A percentile compares a stretch with the other conserved stretches of the same genome.
phyloP scores from a whole-genome alignment of 1,140 invertebrate genomes.

The Episyrphus balteatus region DNA sequence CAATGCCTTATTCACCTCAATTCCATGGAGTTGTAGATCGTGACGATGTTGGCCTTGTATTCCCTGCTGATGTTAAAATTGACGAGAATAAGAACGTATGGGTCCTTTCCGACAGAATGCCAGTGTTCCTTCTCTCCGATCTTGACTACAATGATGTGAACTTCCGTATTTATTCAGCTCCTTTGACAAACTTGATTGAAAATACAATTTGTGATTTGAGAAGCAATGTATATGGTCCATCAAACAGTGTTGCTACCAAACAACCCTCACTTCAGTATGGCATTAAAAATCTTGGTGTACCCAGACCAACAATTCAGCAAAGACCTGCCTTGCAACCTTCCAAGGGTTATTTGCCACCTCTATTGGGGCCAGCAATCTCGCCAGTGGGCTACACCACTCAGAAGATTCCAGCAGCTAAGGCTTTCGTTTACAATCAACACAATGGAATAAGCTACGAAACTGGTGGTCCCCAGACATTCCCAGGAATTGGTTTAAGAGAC shows the following conservation, averaged over 20 bases:
- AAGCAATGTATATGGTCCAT: constrained; percentile 25
- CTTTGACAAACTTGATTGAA: constrained; percentile 49
- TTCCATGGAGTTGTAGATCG: constrained; percentile 61
- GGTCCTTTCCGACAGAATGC: constrained; percentile 72
- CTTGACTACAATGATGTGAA: constrained; percentile 66
- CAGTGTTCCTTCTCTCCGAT: constrained; percentile 56
- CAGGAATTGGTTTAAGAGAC: background rate
- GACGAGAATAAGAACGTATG: constrained; percentile 52
- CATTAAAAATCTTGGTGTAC: too few species aligned
- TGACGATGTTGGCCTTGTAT: constrained; percentile 62
- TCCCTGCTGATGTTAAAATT: constrained; percentile 68
- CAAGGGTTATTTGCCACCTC: constrained; percentile 6
- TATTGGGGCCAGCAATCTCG: constrained; percentile 8
- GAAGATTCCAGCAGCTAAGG: constrained; percentile 21
- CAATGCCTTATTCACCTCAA: constrained; percentile 48
- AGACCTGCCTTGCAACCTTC: background rate
- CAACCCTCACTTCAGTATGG: background rate
- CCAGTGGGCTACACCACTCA: background rate
- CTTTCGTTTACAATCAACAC: constrained; percentile 33
- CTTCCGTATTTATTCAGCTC: constrained; percentile 60
- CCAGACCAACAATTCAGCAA: too few species aligned
- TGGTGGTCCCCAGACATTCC: constrained; percentile 26
- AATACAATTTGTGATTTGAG: constrained; percentile 57
- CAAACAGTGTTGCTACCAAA: constrained; percentile 20
- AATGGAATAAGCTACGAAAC: constrained; percentile 32